Evolutionary conservation across 2,113 vertebrate species (phyloP).

Genomic region (Anhinga rufa): DNA sequence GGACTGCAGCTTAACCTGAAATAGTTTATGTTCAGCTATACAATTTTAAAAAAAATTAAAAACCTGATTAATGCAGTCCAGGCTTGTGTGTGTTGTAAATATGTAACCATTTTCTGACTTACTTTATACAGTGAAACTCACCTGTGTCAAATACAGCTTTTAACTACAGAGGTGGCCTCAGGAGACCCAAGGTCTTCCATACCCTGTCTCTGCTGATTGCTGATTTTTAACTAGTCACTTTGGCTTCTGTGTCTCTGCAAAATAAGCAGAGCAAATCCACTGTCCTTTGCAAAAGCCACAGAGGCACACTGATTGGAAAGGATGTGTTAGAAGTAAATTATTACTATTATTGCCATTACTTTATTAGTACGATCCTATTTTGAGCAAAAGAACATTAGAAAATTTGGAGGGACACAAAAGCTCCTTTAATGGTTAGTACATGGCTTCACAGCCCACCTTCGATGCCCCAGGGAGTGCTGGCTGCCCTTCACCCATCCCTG

Average conservation of each 20-base stretch:
- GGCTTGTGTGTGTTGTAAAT: not conserved
- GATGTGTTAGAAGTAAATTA: not conserved
- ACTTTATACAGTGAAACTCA: not conserved
- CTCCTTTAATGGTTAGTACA: not conserved
- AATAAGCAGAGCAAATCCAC: not conserved
- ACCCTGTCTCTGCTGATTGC: not conserved
- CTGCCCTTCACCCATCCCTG: not conserved
- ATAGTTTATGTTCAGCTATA: not conserved
- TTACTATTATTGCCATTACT: not conserved
- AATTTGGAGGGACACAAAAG: not conserved
- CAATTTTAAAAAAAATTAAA: not conserved
- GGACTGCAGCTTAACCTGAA: not conserved
- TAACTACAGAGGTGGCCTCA: not conserved
- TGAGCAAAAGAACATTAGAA: not conserved
- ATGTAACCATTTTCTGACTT: not conserved
- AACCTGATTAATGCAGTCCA: not conserved
- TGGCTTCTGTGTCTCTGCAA: not conserved
- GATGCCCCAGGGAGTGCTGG: rapidly evolving
- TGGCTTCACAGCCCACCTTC: not conserved
- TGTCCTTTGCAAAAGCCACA: not conserved
- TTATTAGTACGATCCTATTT: not conserved
- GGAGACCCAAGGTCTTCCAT: not conserved
- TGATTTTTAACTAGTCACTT: not conserved
- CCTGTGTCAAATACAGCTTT: not conserved
- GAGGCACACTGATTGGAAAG: not conserved